phyloP scores from a whole-genome alignment of 1,140 invertebrate species.

The Drosophila nebulosa region DNA sequence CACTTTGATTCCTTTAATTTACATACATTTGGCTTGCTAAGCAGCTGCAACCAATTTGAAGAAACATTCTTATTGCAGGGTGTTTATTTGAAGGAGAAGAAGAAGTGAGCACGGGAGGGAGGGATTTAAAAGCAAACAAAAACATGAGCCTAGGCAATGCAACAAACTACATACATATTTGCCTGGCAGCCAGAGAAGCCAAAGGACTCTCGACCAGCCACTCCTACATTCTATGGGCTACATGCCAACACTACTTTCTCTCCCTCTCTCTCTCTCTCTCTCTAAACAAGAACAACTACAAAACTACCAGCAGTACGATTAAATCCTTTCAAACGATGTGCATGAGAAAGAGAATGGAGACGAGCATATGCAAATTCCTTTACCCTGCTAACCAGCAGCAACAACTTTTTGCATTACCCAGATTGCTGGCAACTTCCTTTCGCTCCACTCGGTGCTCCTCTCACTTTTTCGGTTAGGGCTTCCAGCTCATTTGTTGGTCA shows the following conservation, averaged over 20 bases:
- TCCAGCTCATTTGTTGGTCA: slow-evolving; percentile 72
- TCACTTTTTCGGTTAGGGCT: slow-evolving; percentile 51
- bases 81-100: neutral
- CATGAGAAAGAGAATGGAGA: slow-evolving; percentile 28
- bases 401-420: slow-evolving; percentile 73
- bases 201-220: neutral
- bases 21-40: slow-evolving; percentile 1
- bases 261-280: too few species aligned
- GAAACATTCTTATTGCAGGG: neutral
- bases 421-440: slow-evolving; percentile 40
- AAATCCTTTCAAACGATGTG: slow-evolving; percentile 67
- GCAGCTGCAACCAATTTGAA: neutral
- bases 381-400: slow-evolving; percentile 38
- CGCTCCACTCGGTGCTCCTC: neutral
- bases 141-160: neutral
- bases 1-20: neutral
- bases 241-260: slow-evolving; percentile 22
- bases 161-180: neutral
- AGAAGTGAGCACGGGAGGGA: neutral
- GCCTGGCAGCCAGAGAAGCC: neutral
- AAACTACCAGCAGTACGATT: slow-evolving; percentile 53
- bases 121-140: neutral
- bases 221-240: slow-evolving; percentile 9
- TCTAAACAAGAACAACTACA: slow-evolving; percentile 14
- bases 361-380: slow-evolving; percentile 67